Evolutionary conservation across 2,113 vertebrate species (phyloP), one percentile per base, ranked within the genome.

Genomic region (Anhinga anhinga): DNA sequence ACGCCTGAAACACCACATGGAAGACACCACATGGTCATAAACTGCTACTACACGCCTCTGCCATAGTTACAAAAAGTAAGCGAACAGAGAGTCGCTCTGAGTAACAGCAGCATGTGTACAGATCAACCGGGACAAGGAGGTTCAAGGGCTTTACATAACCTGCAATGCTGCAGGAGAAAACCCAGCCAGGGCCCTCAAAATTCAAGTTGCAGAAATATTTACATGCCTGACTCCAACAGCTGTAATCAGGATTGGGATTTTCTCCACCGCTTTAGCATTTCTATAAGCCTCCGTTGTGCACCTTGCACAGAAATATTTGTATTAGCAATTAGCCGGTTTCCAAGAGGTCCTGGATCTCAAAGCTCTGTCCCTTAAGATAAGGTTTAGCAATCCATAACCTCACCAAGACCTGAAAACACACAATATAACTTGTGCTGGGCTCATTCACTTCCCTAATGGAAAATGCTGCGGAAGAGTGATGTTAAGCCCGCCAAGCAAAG

Each of bases 11-110:
- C 2, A 73, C 61, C 10, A n/a, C n/a, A n/a, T n/a, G 86, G 69
- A 89, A 92, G 82, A 81, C 97, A 94, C 97, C 97, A 25, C 93
- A 69, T 29, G 97, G 96, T 32, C 91, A 77, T 29, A 17, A 45
- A 70, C 53, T 50, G 96, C 84, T 91, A 94, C 94, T 97, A 79
- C 98, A 95, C 11, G 32, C 34, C 87, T 65, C 93, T 21, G 8
- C 42, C 3, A 19, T 1, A 1, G 81, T 15, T 19, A 34, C 12
- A 30, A 63, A 25, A 53, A 58, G 26, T 10, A 26, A 83, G 32
- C 5, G 23, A 26, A 30, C 32, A 45, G 23, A 32, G 5, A 38
- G 67, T 55, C n/a, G 26, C 70, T 92, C 78, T 4, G 44, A 26
- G 42, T 2, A 69, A 82, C 55, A 15, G 63, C 70, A 30, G 71